Conservation (phyloP, 1,140 invertebrate species). For the Pemphigus obesinymphae region DNA sequence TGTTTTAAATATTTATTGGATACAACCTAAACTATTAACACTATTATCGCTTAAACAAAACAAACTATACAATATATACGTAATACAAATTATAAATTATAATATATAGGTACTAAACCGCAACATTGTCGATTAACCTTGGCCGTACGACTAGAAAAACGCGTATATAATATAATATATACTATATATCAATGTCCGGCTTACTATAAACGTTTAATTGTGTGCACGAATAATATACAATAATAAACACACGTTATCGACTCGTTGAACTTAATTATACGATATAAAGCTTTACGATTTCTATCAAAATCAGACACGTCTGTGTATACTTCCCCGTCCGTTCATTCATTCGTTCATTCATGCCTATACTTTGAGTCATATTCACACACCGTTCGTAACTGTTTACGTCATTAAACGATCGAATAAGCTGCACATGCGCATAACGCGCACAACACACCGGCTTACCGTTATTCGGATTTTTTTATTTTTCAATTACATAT, state of each 20-base stretch:
- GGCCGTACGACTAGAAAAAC: background rate
- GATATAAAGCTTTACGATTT: background rate
- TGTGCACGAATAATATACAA: background rate
- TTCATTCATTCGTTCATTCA: background rate
- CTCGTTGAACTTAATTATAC: background rate
- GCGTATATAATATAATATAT: too few relatives aligned
- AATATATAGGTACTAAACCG: background rate
- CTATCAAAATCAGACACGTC: background rate
- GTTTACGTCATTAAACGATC: conserved; percentile 6
- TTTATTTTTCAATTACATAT: conserved; percentile 8
- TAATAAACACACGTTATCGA: background rate
- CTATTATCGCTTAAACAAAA: background rate
- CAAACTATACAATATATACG: background rate
- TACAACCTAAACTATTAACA: too few relatives aligned
- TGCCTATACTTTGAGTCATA: background rate
- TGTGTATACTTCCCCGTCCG: background rate
- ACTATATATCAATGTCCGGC: background rate
- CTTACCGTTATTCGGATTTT: conserved; percentile 21
- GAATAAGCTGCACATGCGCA: background rate
- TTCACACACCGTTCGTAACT: background rate
- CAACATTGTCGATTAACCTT: background rate
- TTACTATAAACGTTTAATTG: background rate
- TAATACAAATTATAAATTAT: background rate
- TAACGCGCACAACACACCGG: background rate
- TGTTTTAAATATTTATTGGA: too few relatives aligned